Evolutionary conservation across 2,113 vertebrate species (phyloP).

Genomic region (Aix galericulata): DNA sequence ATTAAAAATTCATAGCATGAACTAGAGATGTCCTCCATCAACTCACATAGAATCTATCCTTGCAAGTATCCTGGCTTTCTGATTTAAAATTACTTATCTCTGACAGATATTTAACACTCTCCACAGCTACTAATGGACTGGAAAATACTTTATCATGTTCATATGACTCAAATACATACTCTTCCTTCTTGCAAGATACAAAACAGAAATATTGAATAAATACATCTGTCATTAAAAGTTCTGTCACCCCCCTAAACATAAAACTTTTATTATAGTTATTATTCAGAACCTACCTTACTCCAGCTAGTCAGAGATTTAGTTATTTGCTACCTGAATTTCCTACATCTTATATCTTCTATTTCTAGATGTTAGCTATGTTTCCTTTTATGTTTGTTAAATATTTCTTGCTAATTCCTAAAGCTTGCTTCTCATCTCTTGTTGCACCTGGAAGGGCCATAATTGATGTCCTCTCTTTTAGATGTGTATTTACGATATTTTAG

Average conservation of each 20-base stretch:
- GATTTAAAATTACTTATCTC: constrained; percentile 61
- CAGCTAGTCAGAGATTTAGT: not conserved
- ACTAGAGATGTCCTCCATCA: constrained; percentile 32
- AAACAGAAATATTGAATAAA: constrained; percentile 46
- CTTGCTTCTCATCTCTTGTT: not conserved
- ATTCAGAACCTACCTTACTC: constrained; percentile 26
- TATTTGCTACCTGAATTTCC: not conserved
- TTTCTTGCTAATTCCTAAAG: not conserved
- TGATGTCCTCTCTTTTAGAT: not conserved
- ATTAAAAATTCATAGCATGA: constrained; percentile 45
- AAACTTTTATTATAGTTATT: constrained; percentile 40
- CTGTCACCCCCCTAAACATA: not conserved
- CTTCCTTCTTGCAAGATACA: constrained; percentile 26
- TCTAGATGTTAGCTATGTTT: not conserved
- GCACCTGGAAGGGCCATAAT: not conserved
- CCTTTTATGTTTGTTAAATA: not conserved
- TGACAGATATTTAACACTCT: constrained; percentile 46
- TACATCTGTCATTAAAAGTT: constrained; percentile 51
- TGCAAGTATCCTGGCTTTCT: constrained; percentile 19
- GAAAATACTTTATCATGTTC: constrained; percentile 60
- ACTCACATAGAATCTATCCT: constrained; percentile 3
- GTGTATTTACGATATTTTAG: not conserved
- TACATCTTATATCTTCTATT: not conserved
- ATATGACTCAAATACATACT: constrained; percentile 6
- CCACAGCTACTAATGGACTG: constrained; percentile 48